These are phyloP conservation scores for Drosophila trapezifrons DNA, from an alignment of 1,140 invertebrate species.

Conservation along the genomic window DNA sequence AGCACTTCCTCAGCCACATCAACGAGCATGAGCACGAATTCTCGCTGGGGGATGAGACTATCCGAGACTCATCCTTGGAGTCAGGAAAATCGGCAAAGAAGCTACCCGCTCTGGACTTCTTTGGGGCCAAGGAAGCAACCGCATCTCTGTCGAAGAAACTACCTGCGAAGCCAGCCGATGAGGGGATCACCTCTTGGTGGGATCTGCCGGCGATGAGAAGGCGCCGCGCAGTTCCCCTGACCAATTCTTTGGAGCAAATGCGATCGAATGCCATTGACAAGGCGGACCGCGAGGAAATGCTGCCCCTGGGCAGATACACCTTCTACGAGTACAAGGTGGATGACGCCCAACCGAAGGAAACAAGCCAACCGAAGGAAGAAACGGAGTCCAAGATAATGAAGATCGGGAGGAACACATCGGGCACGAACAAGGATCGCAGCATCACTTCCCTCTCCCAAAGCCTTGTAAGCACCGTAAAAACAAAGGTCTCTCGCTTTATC, in stretches of 20 bases:
- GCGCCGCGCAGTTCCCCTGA: constrained; percentile 52
- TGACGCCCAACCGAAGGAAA: neutral
- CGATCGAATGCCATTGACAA: constrained; percentile 69
- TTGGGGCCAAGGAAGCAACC: constrained; percentile 17
- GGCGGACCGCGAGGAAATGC: constrained; percentile 54
- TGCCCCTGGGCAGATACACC: constrained; percentile 53
- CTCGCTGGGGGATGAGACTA: constrained; percentile 31
- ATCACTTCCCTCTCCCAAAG: constrained; percentile 46
- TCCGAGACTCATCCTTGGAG: constrained; percentile 23
- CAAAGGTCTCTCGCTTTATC: constrained; percentile 67
- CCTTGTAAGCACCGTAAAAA: constrained; percentile 65
- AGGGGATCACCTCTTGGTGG: constrained; percentile 70
- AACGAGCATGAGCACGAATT: constrained; percentile 58
- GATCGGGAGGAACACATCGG: constrained; percentile 26
- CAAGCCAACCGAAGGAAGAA: constrained; percentile 1
- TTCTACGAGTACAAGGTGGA: constrained; percentile 64
- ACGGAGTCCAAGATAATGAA: constrained; percentile 63
- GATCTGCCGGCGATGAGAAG: constrained; percentile 60
- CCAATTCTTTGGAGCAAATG: constrained; percentile 28
- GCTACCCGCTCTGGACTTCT: constrained; percentile 28
- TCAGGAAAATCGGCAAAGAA: neutral
- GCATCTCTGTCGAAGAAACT: constrained; percentile 23
- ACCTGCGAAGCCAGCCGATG: constrained; percentile 20
- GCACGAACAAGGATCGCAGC: neutral
- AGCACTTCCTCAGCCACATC: constrained; percentile 70